Evolutionary conservation across 2,888 invertebrate species (phyloP).

Genomic region (Glyphotaelius pellucidus): DNA sequence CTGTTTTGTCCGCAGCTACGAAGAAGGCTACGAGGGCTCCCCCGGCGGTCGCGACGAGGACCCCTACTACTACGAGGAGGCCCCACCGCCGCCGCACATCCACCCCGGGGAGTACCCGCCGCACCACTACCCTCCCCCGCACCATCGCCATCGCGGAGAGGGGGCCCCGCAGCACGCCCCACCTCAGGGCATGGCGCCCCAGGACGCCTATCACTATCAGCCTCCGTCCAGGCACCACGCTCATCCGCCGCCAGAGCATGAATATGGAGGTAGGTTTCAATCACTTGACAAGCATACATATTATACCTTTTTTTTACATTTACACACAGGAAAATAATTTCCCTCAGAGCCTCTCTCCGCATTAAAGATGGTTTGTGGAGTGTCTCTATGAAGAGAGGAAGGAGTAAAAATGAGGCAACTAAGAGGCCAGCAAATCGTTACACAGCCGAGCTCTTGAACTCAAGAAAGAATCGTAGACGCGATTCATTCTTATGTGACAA

Average conservation of each 20-base stretch:
- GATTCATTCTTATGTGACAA: too few relatives aligned
- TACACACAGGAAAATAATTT: too few relatives aligned
- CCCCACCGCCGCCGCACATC: slow-evolving; percentile 49
- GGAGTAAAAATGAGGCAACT: too few relatives aligned
- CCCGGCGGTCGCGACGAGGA: slow-evolving; percentile 60
- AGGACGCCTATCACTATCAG: slow-evolving; percentile 66
- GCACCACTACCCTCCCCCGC: slow-evolving; percentile 40
- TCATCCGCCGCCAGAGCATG: slow-evolving; percentile 59
- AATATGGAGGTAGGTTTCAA: slow-evolving; percentile 61
- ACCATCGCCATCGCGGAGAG: slow-evolving; percentile 51
- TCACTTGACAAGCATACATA: neutral
- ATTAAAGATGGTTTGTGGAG: too few relatives aligned
- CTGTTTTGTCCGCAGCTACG: slow-evolving; percentile 54
- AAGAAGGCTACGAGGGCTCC: slow-evolving; percentile 62
- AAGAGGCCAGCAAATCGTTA: too few relatives aligned
- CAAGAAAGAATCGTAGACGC: too few relatives aligned
- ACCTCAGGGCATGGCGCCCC: slow-evolving; percentile 65
- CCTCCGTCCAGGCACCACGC: slow-evolving; percentile 64
- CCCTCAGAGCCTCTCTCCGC: too few relatives aligned
- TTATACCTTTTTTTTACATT: too few relatives aligned
- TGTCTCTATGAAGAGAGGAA: too few relatives aligned
- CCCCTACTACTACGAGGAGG: slow-evolving; percentile 43
- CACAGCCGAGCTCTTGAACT: too few relatives aligned
- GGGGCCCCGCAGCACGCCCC: slow-evolving; percentile 43
- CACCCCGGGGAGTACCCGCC: slow-evolving; percentile 39